Conservation (phyloP, 1,140 invertebrate genomes). For the Cepaea nemoralis region DNA sequence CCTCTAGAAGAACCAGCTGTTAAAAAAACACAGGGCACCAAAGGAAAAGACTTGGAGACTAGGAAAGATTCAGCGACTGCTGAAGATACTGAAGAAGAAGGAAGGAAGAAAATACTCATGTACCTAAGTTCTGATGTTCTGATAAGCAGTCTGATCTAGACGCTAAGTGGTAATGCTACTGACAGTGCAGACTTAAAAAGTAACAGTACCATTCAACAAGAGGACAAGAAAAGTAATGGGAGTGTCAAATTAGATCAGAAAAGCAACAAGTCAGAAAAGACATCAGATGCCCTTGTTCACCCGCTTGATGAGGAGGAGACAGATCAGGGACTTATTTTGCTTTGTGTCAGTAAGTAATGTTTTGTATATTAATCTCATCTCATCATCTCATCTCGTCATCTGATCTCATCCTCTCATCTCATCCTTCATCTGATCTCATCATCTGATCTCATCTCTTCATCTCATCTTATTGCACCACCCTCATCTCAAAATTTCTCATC, state of each 20-base stretch:
- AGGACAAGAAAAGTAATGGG: background rate
- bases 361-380: too few species aligned
- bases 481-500: too few species aligned
- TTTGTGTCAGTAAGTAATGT: conserved; percentile 60
- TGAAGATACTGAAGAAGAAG: background rate
- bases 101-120: background rate
- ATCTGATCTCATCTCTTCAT: too few species aligned
- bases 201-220: background rate
- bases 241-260: background rate
- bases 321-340: conserved; percentile 59
- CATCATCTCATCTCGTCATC: too few species aligned
- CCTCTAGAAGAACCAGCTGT: background rate
- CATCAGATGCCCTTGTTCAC: background rate
- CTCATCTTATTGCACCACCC: too few species aligned
- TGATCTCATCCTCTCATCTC: too few species aligned
- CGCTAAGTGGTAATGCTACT: background rate
- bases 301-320: conserved; percentile 42
- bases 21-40: background rate
- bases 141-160: conserved; percentile 13
- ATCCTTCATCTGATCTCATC: too few species aligned
- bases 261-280: background rate
- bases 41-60: background rate
- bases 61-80: background rate
- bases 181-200: too few species aligned
- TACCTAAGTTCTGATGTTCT: background rate